These are phyloP conservation scores for Papilio helenus DNA, from an alignment of 1,140 invertebrate species.

Conservation along the genomic window DNA sequence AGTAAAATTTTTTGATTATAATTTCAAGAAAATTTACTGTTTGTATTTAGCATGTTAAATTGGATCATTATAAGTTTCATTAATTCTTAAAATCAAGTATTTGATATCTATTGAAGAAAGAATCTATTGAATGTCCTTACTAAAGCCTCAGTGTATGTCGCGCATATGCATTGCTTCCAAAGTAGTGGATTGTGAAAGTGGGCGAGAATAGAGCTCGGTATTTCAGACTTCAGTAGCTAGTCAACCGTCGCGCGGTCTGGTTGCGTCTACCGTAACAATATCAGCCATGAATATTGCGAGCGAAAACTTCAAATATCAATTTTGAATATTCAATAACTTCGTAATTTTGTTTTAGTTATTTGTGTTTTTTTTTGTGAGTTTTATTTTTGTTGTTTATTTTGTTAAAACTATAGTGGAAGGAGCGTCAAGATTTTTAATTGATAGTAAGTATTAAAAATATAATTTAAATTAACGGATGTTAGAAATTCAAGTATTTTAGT, in stretches of 20 bases:
- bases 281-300: constrained; percentile 36
- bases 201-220: background rate
- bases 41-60: background rate
- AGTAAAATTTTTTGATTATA: too few relatives aligned
- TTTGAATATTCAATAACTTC: constrained; percentile 20
- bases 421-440: background rate
- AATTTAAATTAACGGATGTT: background rate
- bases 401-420: constrained; percentile 16
- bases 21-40: too few relatives aligned
- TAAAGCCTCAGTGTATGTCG: constrained; percentile 10
- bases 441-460: constrained; percentile 21
- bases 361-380: background rate
- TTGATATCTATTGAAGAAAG: background rate
- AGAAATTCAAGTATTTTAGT: background rate
- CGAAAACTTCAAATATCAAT: constrained; percentile 28
- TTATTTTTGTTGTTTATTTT: constrained; percentile 15
- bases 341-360: constrained; percentile 11
- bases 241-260: constrained; percentile 29
- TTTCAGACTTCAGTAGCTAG: constrained; percentile 25
- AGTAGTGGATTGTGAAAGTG: constrained; percentile 34
- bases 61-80: background rate
- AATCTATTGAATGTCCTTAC: constrained; percentile 19
- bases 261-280: constrained; percentile 9
- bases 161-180: constrained; percentile 14
- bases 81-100: background rate